Conservation (phyloP, 2,113 vertebrate species). For the Glaucomys volans region DNA sequence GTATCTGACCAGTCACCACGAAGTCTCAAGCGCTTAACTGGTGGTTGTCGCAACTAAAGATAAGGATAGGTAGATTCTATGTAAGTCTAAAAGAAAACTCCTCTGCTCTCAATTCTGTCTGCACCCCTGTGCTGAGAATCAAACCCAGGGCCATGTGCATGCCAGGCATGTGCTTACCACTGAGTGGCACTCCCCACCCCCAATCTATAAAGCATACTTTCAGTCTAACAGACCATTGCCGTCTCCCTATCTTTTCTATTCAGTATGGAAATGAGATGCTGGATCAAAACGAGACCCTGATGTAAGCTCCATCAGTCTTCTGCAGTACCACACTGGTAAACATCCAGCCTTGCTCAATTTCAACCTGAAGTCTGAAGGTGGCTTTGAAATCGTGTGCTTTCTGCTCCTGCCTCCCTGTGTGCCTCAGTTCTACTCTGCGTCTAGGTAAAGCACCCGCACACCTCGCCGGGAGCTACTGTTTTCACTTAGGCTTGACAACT, state of each 20-base stretch:
- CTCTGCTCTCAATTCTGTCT: background rate
- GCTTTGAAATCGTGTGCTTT: background rate
- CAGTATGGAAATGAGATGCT: background rate
- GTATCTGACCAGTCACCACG: conserved; percentile 99
- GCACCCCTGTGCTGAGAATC: background rate
- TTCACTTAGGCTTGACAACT: background rate
- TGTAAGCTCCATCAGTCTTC: background rate
- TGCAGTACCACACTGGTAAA: background rate
- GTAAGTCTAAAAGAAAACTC: conserved; percentile 16
- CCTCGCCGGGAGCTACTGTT: background rate
- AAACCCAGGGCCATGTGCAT: background rate
- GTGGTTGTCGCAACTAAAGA: conserved; percentile 94
- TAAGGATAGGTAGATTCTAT: background rate
- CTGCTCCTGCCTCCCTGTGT: background rate
- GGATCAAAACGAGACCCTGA: background rate
- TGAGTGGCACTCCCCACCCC: background rate
- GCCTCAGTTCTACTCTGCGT: background rate
- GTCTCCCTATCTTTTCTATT: background rate
- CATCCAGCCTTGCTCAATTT: background rate
- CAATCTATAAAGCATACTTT: background rate
- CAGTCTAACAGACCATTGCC: background rate
- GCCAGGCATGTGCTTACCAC: background rate
- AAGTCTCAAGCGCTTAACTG: conserved; percentile 96
- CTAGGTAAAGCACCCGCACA: background rate
- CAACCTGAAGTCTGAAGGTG: background rate